These are phyloP conservation scores for Eueides isabella DNA, from an alignment of 1,140 invertebrate genomes.

Conservation along the genomic window DNA sequence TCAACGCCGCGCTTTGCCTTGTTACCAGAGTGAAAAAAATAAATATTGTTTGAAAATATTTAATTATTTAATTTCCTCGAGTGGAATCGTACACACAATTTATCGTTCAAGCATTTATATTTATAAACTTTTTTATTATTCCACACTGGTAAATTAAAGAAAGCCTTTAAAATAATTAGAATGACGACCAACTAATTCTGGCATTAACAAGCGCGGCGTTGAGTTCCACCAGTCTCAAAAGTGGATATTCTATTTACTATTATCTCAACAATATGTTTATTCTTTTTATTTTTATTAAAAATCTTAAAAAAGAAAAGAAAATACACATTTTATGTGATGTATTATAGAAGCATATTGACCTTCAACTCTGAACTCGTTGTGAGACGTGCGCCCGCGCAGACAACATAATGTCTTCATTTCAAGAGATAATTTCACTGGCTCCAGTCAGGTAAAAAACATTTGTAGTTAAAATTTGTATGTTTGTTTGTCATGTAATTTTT, in stretches of 20 bases:
- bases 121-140: no score
- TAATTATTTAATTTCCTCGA: no score
- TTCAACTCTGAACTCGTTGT: conserved; percentile 39
- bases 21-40: no score
- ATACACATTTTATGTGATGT: not conserved
- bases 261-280: not conserved
- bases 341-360: conserved; percentile 13
- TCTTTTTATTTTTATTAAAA: not conserved
- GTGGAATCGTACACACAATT: no score
- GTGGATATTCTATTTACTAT: no score
- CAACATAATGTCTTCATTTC: conserved; percentile 67
- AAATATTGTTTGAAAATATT: no score
- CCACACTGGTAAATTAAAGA: no score
- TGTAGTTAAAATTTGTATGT: not conserved
- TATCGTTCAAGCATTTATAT: no score
- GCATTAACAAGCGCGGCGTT: not conserved
- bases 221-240: not conserved
- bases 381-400: conserved; percentile 44
- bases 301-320: not conserved
- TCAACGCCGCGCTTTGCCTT: no score
- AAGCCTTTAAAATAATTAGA: no score
- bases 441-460: not conserved
- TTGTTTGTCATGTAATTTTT: not conserved
- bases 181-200: no score
- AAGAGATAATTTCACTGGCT: conserved; percentile 53